Percentiles rank a stretch among this genome's conserved stretches.
These are phyloP conservation scores for Damaliscus lunatus DNA, from an alignment of 2,113 vertebrate species.

Conservation along the genomic window DNA sequence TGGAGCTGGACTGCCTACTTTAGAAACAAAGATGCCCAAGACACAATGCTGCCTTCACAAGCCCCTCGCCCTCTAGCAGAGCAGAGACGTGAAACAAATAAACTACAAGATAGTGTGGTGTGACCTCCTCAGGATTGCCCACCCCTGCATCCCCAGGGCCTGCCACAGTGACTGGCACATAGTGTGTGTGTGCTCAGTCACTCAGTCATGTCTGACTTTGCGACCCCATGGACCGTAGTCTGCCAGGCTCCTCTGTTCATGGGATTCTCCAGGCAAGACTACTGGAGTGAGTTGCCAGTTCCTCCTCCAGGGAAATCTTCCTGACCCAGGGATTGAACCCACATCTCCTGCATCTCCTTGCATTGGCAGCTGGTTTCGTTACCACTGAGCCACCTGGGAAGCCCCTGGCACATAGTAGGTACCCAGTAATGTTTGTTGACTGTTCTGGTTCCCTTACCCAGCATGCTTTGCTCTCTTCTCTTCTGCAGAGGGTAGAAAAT, in stretches of 20 bases:
- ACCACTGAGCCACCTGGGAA: not conserved
- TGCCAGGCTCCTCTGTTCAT: not conserved
- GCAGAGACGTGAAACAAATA: not conserved
- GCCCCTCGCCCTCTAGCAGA: not conserved
- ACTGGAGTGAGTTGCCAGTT: not conserved
- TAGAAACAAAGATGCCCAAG: not conserved
- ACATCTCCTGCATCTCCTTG: not conserved
- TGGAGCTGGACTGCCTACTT: not conserved
- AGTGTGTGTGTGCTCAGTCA: rapidly evolving
- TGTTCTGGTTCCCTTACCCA: rapidly evolving
- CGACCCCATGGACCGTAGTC: rapidly evolving
- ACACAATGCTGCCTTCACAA: not conserved
- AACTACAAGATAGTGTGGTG: rapidly evolving
- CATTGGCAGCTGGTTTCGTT: not conserved
- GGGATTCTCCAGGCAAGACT: not conserved
- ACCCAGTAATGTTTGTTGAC: not conserved
- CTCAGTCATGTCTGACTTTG: not conserved
- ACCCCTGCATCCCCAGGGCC: not conserved
- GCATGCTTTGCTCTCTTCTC: not conserved
- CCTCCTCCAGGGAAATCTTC: not conserved
- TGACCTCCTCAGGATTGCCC: not conserved
- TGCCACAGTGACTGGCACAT: not conserved
- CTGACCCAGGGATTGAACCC: not conserved
- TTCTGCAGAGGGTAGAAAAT: not conserved
- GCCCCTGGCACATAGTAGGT: not conserved